phyloP scores from a whole-genome alignment of 2,888 invertebrate genomes.

The Leptinotarsa juncta region DNA sequence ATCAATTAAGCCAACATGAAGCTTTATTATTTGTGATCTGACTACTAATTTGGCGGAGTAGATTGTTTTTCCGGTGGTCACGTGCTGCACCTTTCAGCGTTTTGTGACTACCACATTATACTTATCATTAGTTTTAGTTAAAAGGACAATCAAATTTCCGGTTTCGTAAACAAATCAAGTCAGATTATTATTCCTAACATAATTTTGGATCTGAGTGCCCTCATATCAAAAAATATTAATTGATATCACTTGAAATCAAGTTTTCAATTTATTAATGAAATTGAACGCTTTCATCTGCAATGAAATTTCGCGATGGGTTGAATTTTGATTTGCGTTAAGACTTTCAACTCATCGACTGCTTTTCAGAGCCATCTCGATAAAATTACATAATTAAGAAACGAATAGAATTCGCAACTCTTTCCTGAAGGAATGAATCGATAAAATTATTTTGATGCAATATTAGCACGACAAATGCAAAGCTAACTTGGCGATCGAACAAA shows the following conservation, averaged over 20 bases:
- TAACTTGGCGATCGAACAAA: too few species aligned
- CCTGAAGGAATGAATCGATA: too few species aligned
- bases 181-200: background rate
- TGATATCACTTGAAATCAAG: background rate
- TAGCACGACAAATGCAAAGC: too few species aligned
- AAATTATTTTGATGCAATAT: too few species aligned
- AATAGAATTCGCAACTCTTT: too few species aligned
- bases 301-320: too few species aligned
- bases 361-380: too few species aligned
- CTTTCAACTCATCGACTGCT: too few species aligned
- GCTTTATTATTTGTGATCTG: constrained; percentile 32
- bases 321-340: too few species aligned
- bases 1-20: constrained; percentile 36
- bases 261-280: background rate
- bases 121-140: constrained; percentile 43
- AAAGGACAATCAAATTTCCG: constrained; percentile 59
- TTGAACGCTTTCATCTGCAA: too few species aligned
- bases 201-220: background rate
- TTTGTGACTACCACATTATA: constrained; percentile 31
- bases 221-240: background rate
- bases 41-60: constrained; percentile 22
- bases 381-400: too few species aligned
- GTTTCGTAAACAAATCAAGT: constrained; percentile 51
- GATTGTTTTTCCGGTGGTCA: constrained; percentile 44
- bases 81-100: constrained; percentile 48